phyloP scores from a whole-genome alignment of 2,888 invertebrate species.

The Sesia bembeciformis region DNA sequence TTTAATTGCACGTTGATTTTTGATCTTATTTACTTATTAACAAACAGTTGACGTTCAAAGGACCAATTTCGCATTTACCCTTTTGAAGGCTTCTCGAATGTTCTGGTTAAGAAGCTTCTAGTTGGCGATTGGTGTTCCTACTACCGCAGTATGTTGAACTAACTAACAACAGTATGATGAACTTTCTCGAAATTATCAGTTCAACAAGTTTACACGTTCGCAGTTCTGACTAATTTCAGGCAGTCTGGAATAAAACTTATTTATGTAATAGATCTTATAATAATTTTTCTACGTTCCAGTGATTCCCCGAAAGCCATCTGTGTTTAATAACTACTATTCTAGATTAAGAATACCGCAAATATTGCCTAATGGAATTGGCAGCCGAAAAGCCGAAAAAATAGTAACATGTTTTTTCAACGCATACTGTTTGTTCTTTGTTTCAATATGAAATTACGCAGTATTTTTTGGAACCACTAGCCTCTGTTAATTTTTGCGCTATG shows the following conservation, averaged over 20 bases:
- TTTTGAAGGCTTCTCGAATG: neutral
- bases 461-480: too few species aligned
- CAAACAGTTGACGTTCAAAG: constrained; percentile 38
- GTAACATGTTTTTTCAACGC: too few species aligned
- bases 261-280: neutral
- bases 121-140: neutral
- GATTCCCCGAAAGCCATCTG: too few species aligned
- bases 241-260: neutral
- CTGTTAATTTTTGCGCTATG: too few species aligned
- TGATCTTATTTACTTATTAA: constrained; percentile 39
- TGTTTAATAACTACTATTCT: too few species aligned
- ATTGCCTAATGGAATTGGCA: too few species aligned
- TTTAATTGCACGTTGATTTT: constrained; percentile 53
- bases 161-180: neutral
- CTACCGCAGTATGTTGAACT: neutral
- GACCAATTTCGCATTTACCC: constrained; percentile 20
- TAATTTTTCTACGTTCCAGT: too few species aligned
- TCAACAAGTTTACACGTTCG: neutral
- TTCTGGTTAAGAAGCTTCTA: neutral
- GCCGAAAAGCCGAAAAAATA: too few species aligned
- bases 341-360: too few species aligned
- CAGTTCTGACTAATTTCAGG: neutral
- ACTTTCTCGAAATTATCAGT: neutral
- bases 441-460: too few species aligned
- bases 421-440: too few species aligned